Percentiles rank a stretch among this genome's conserved stretches.
Evolutionary conservation across 2,113 vertebrate species (phyloP).

Genomic region (Pheucticus melanocephalus): DNA sequence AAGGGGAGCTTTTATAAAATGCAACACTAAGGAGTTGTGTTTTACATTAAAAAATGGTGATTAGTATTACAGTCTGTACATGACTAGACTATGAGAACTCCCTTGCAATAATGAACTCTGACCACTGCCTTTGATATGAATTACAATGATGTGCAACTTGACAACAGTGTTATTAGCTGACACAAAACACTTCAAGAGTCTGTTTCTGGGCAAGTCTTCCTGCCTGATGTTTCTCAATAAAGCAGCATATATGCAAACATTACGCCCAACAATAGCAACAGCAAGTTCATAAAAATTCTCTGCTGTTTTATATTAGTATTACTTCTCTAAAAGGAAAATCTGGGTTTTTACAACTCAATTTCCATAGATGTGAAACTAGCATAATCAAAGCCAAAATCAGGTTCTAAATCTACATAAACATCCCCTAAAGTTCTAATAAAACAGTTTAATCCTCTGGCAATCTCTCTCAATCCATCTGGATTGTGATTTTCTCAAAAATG

Average conservation of each 20-base stretch:
- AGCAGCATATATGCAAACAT: not conserved
- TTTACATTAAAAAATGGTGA: not conserved
- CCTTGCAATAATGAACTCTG: not conserved
- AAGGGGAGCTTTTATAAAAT: not conserved
- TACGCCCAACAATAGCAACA: not conserved
- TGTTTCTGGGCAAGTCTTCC: not conserved
- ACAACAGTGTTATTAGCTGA: not conserved
- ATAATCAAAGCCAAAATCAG: not conserved
- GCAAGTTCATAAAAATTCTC: not conserved
- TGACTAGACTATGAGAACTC: not conserved
- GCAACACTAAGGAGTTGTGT: not conserved
- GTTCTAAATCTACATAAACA: not conserved
- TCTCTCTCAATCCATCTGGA: not conserved
- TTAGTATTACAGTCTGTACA: not conserved
- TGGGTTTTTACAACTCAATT: not conserved
- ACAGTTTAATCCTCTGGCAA: not conserved
- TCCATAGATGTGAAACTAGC: not conserved
- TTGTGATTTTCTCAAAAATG: not conserved
- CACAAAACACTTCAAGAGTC: not conserved
- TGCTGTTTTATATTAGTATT: not conserved
- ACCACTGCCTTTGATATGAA: not conserved
- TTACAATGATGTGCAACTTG: not conserved
- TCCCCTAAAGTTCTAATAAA: not conserved
- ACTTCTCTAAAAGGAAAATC: not conserved
- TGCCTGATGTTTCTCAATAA: not conserved